Base-by-base conservation (phyloP, 2,797 vertebrate species). In the Chaetophractus vellerosus region DNA sequence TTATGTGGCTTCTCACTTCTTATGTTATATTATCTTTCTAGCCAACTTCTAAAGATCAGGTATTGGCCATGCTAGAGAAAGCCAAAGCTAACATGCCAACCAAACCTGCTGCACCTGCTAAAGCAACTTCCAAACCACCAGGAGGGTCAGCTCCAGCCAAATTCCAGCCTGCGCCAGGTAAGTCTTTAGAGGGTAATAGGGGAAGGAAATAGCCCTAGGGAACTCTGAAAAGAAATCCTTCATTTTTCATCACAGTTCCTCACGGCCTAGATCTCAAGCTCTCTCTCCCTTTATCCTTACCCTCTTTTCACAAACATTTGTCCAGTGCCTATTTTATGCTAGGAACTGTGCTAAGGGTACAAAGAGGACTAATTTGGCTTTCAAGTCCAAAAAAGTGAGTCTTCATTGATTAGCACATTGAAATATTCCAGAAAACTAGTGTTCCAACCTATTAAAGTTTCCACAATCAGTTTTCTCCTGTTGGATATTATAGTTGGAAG, bases 21-120 rank as follows among this genome's bases (percentile, higher is more conserved):
- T 82, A n/a, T n/a, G n/a, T 94, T 90, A 57, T 41, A 69, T 83
- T 95, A 80, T 0, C 93, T 95, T n/a, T 96, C 3, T 97, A 99
- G 99, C 98, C 99, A 38, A 98, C 99, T 94, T 99, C 99, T 19
- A 99, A 99, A 98, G 99, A 99, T 98, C 99, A 99, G 95, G 99
- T 99, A 85, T 78, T 99, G 61, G 98, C 98, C 97, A 99, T 99
- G 99, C 98, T 99, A 97, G 99, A 99, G 92, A 99, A 99, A 96
- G 99, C 99, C 93, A 98, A 99, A 98, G 98, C 99, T 2, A 98
- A 99, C 91, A 99, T 99, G 99, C 99, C 99, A 33, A 99, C 99
- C 92, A 99, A 99, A 98, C 99, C 99, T 64, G 98, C 98, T 75
- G 98, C 98, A 74, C 98, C 99, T 91, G 96, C 98, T 94, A 98